These are phyloP conservation scores for Aptenodytes patagonicus DNA, from an alignment of 2,113 vertebrate genomes.

Conservation along the genomic window DNA sequence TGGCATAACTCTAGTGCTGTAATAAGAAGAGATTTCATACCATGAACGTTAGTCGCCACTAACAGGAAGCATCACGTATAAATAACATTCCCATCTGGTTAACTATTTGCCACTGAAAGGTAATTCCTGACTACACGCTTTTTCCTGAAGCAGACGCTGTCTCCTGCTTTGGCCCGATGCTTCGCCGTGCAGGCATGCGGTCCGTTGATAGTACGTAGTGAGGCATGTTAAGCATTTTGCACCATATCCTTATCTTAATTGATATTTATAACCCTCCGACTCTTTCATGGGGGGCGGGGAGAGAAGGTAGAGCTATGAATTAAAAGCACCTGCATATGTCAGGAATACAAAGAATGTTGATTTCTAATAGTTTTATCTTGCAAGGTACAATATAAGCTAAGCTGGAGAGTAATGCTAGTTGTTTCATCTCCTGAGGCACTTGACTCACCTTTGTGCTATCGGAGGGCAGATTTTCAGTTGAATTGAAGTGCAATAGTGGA, in stretches of 20 bases:
- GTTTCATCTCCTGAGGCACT: conserved; percentile 21
- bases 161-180: not conserved
- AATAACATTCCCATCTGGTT: not conserved
- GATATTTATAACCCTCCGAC: conserved; percentile 34
- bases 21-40: not conserved
- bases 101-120: conserved; percentile 1
- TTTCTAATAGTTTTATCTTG: conserved; percentile 17
- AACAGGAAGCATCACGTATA: not conserved
- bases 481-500: not conserved
- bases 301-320: conserved; percentile 47
- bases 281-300: not conserved
- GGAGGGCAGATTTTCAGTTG: conserved; percentile 23
- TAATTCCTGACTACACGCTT: not conserved
- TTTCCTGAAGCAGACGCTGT: not conserved
- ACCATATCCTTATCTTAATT: conserved; percentile 45
- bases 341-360: conserved; percentile 32
- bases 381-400: not conserved
- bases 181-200: not conserved
- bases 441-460: conserved; percentile 31
- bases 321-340: conserved; percentile 34
- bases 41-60: not conserved
- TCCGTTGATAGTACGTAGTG: not conserved
- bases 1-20: not conserved
- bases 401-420: not conserved
- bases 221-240: conserved; percentile 48